phyloP scores from a whole-genome alignment of 1,140 invertebrate species.

The Pseudobourletiella spinata region DNA sequence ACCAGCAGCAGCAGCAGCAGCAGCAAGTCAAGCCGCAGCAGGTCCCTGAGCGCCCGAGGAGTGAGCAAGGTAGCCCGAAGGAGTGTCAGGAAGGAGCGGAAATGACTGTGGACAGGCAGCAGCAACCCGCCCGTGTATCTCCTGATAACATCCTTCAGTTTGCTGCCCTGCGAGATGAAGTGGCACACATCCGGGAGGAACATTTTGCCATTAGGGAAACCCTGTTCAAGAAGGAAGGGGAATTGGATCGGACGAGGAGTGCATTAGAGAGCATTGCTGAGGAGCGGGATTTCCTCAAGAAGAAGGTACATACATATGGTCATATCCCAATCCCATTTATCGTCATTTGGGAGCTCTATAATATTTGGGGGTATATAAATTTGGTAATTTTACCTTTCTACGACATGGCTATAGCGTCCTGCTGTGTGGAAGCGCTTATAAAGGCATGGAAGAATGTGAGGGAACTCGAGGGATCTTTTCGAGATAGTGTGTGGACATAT shows the following conservation, averaged over 20 bases:
- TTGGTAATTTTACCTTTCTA: neutral
- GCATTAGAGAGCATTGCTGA: constrained; percentile 18
- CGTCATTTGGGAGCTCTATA: neutral
- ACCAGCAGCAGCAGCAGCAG: no score
- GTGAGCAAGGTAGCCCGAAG: no score
- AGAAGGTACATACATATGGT: constrained; percentile 15
- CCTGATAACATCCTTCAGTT: constrained; percentile 22
- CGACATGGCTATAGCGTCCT: neutral
- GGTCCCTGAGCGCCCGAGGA: no score
- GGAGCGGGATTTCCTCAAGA: constrained; percentile 17
- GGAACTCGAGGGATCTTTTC: no score
- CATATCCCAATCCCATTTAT: neutral
- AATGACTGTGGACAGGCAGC: constrained; percentile 4
- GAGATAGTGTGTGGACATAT: no score
- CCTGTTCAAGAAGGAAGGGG: constrained; percentile 10
- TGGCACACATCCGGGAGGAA: constrained; percentile 19
- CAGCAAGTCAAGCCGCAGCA: no score
- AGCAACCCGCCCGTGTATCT: constrained; percentile 8
- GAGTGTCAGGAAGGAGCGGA: no score
- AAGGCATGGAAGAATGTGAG: neutral
- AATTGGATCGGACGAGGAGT: constrained; percentile 7
- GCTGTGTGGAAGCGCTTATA: neutral
- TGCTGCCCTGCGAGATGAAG: constrained; percentile 16
- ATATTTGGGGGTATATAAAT: neutral
- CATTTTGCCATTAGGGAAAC: constrained; percentile 15